Percentiles rank a stretch among this genome's conserved stretches.
phyloP scores from a whole-genome alignment of 2,888 invertebrate species.

The Dasypogon diadema region DNA sequence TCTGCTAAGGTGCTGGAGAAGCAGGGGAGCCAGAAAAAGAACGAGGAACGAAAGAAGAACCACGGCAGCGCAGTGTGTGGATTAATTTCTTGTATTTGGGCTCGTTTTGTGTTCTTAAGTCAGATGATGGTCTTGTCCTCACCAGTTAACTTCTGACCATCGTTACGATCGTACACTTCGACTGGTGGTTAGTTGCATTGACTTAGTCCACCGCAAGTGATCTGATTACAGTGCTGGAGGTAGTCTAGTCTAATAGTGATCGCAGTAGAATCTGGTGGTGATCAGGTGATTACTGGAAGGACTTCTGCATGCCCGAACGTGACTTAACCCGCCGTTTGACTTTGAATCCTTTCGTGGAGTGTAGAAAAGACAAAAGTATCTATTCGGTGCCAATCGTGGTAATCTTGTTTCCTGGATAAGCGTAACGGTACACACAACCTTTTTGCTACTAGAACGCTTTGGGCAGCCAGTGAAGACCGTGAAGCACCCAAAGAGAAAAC shows the following conservation, averaged over 20 bases:
- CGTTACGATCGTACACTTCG: constrained; percentile 64
- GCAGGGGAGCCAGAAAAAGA: constrained; percentile 21
- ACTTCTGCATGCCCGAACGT: background rate
- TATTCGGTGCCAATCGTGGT: constrained; percentile 17
- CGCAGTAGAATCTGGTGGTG: background rate
- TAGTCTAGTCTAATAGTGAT: background rate
- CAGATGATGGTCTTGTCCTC: constrained; percentile 68
- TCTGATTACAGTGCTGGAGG: background rate
- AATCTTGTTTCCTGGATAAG: constrained; percentile 40
- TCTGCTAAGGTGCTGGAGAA: constrained; percentile 12
- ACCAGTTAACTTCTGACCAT: constrained; percentile 69
- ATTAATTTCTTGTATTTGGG: constrained; percentile 54
- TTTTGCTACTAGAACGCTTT: constrained; percentile 28
- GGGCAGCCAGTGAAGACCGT: background rate
- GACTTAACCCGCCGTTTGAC: background rate
- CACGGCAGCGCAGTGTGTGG: constrained; percentile 52
- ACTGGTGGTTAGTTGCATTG: constrained; percentile 44
- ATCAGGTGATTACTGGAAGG: constrained; percentile 13
- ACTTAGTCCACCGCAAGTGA: constrained; percentile 15
- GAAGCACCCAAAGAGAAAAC: background rate
- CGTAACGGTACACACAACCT: constrained; percentile 46
- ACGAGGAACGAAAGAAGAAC: constrained; percentile 36
- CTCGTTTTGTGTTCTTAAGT: constrained; percentile 66
- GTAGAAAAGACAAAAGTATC: constrained; percentile 13
- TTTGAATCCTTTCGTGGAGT: constrained; percentile 18